These are phyloP conservation scores for Furnarius figulus DNA, from an alignment of 2,113 vertebrate species.

Conservation along the genomic window DNA sequence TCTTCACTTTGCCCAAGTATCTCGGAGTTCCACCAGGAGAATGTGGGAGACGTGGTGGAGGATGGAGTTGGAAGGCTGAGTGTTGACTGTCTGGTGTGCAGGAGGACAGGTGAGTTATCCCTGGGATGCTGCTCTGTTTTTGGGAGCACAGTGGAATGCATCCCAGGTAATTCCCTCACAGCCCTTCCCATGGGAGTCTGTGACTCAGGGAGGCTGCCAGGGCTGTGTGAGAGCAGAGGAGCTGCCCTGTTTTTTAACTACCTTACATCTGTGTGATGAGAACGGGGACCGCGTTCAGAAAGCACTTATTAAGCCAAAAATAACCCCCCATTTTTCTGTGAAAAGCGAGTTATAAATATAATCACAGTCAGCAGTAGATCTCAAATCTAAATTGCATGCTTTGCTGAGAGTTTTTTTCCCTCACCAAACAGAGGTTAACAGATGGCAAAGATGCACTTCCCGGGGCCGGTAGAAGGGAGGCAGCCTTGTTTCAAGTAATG, in stretches of 20 bases:
- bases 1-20: not conserved
- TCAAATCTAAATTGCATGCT: conserved; percentile 60
- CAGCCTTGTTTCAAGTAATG: conserved; percentile 94
- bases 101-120: not conserved
- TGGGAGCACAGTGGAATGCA: not conserved
- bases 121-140: not conserved
- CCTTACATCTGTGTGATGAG: conserved; percentile 58
- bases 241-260: conserved; percentile 57
- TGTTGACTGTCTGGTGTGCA: not conserved
- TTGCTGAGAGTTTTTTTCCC: conserved; percentile 26
- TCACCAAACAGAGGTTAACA: conserved; percentile 14
- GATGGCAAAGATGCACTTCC: conserved; percentile 73
- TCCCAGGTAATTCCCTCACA: not conserved
- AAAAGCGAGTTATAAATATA: conserved; percentile 59
- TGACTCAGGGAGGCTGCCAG: not conserved
- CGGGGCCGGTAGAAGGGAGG: conserved; percentile 81
- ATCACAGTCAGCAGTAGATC: conserved; percentile 58
- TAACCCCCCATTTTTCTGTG: conserved; percentile 66
- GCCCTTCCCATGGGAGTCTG: not conserved
- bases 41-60: not conserved
- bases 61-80: not conserved
- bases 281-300: conserved; percentile 41
- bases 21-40: not conserved
- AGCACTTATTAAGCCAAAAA: conserved; percentile 69
- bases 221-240: not conserved